Evolutionary conservation across 2,797 vertebrate genomes (phyloP).

Genomic region (Sebastes steindachneri): DNA sequence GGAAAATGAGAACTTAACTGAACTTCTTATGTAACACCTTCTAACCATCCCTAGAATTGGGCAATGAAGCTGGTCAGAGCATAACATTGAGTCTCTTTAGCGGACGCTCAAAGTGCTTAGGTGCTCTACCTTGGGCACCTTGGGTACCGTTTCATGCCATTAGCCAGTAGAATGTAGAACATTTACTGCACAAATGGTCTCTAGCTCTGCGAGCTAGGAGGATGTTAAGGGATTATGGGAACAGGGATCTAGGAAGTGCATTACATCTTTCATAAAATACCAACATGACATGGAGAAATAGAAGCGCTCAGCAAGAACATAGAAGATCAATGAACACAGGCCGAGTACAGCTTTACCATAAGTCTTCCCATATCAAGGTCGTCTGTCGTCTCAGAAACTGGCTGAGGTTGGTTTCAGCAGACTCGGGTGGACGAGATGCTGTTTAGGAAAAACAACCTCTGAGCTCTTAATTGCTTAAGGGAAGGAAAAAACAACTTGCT

Average conservation of each 20-base stretch:
- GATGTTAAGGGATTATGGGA: constrained; percentile 26
- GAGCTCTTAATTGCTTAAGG: neutral
- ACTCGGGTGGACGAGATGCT: neutral
- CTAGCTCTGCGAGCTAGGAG: neutral
- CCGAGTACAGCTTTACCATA: neutral
- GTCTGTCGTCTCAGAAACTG: neutral
- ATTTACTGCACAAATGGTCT: constrained; percentile 18
- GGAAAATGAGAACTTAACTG: constrained; percentile 1
- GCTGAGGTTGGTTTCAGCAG: neutral
- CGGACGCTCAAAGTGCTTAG: neutral
- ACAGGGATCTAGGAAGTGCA: constrained; percentile 19
- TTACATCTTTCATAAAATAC: constrained; percentile 22
- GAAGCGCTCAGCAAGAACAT: neutral
- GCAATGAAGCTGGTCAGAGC: neutral
- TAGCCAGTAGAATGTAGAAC: constrained; percentile 7
- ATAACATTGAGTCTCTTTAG: neutral
- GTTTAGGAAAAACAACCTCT: neutral
- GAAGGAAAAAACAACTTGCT: neutral
- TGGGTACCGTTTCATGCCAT: constrained; percentile 8
- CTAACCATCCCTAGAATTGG: neutral
- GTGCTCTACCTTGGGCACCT: neutral
- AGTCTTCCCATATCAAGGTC: neutral
- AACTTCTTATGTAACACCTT: constrained; percentile 9
- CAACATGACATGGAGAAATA: neutral
- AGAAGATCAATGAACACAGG: constrained; percentile 1